Conservation (phyloP, 2,113 vertebrate species). For the Glaucidium brasilianum region DNA sequence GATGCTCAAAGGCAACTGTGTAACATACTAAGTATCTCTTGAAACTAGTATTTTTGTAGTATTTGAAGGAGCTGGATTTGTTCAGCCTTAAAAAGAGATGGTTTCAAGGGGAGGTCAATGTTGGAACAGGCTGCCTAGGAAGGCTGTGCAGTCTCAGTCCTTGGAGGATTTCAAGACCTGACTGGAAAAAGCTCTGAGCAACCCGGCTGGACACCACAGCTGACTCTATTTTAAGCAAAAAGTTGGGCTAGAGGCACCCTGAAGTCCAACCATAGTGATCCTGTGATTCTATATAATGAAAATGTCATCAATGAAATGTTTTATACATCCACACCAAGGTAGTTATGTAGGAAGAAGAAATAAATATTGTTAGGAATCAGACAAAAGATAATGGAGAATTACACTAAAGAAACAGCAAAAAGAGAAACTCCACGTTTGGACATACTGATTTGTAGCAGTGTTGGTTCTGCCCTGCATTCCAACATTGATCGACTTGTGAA, state of each 20-base stretch:
- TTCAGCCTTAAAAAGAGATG: not conserved
- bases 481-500: not conserved
- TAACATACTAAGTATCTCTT: not conserved
- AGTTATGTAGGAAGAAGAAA: not conserved
- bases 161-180: not conserved
- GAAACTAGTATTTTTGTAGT: not conserved
- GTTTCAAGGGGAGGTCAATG: not conserved
- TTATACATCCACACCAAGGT: not conserved
- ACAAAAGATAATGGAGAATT: not conserved
- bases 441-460: not conserved
- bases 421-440: not conserved
- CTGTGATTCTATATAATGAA: not conserved
- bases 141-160: not conserved
- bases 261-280: not conserved
- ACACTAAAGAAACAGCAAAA: not conserved
- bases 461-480: not conserved
- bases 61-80: not conserved
- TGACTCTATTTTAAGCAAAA: not conserved
- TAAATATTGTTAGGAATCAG: not conserved
- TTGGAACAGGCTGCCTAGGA: not conserved
- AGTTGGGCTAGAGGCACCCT: not conserved
- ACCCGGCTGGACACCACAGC: too few species aligned
- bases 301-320: not conserved
- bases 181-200: too few species aligned
- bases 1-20: not conserved